phyloP scores from a whole-genome alignment of 2,888 invertebrate genomes.

The Fragum fragum region DNA sequence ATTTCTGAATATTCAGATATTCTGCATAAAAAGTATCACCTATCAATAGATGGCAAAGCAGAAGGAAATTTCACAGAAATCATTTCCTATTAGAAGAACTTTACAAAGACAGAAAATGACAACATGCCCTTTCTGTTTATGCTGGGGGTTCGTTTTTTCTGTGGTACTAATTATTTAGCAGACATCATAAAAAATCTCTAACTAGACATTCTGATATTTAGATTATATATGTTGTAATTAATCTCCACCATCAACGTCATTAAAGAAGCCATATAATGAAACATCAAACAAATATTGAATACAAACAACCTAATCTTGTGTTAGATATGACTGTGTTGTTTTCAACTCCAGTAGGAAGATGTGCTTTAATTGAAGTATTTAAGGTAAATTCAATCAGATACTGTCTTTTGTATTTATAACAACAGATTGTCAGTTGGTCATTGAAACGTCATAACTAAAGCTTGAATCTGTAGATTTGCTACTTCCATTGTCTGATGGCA shows the following conservation, averaged over 20 bases:
- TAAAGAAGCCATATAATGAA: constrained; percentile 18
- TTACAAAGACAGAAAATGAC: neutral
- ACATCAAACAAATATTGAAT: constrained; percentile 24
- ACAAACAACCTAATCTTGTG: constrained; percentile 14
- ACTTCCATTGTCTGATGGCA: no score
- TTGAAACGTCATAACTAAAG: no score
- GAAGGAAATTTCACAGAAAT: no score
- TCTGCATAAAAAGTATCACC: no score
- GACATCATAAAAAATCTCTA: constrained; percentile 22
- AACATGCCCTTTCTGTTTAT: neutral
- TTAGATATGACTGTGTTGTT: constrained; percentile 14
- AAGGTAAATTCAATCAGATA: neutral
- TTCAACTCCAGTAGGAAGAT: neutral
- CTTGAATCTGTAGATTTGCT: no score
- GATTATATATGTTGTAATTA: constrained; percentile 29
- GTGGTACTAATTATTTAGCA: constrained; percentile 16
- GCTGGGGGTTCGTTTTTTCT: neutral
- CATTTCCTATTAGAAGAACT: neutral
- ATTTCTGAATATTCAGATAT: no score
- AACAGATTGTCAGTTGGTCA: no score
- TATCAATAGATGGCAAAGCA: no score
- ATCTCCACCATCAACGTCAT: constrained; percentile 21
- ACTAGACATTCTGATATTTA: constrained; percentile 14
- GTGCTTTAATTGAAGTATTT: neutral
- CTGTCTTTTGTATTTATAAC: neutral